These are phyloP conservation scores for Oreochromis spilurus DNA, from an alignment of 2,113 vertebrate species.

Conservation along the genomic window DNA sequence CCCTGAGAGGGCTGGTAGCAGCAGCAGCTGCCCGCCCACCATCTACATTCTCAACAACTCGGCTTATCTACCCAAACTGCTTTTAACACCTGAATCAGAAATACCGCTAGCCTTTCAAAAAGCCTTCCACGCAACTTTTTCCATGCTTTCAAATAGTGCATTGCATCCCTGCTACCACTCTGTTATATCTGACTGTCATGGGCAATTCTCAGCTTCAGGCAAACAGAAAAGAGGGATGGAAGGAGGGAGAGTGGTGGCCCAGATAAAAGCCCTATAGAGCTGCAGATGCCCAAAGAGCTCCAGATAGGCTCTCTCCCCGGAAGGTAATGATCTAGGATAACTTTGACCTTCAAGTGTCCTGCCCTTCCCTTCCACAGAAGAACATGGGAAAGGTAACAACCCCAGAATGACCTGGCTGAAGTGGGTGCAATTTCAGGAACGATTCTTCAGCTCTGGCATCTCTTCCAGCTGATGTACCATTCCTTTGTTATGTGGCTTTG, in stretches of 20 bases:
- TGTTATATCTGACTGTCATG: conserved; percentile 32
- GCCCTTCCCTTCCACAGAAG: conserved; percentile 5
- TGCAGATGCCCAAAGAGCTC: conserved; percentile 13
- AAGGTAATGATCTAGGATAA: conserved; percentile 39
- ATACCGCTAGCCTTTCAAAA: conserved; percentile 25
- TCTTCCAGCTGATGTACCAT: neutral
- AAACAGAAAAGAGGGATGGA: neutral
- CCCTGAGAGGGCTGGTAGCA: neutral
- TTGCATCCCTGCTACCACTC: neutral
- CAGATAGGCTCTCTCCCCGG: conserved; percentile 19
- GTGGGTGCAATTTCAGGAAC: neutral
- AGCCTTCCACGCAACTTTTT: conserved; percentile 10
- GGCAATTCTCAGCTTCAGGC: conserved; percentile 26
- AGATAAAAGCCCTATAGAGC: conserved; percentile 35
- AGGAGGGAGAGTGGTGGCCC: neutral
- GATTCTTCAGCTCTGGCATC: neutral
- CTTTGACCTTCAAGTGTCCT: conserved; percentile 23
- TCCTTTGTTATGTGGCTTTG: neutral
- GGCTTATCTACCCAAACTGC: neutral
- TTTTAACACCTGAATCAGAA: conserved; percentile 50
- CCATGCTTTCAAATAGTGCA: neutral
- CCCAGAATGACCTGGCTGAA: neutral
- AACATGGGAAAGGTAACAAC: neutral
- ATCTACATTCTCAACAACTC: neutral
- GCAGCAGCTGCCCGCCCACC: neutral